A percentile compares a stretch with the other conserved stretches of the same genome.
Conservation (phyloP, 2,113 vertebrate species). For the Myrmecophaga tridactyla region DNA sequence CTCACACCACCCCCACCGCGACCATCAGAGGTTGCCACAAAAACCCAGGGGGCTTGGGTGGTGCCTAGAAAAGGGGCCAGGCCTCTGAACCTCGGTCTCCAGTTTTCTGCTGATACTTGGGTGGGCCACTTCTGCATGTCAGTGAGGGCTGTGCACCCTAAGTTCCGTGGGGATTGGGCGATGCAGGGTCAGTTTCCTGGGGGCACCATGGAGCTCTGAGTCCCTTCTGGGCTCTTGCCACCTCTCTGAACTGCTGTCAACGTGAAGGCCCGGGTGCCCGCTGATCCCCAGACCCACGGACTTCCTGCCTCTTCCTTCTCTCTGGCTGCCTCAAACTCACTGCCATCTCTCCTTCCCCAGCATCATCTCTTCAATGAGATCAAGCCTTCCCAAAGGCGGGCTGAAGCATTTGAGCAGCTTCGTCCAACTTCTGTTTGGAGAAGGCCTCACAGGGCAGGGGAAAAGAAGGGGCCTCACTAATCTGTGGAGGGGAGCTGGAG, state of each 20-base stretch:
- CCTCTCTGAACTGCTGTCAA: not conserved
- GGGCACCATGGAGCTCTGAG: not conserved
- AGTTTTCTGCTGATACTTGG: not conserved
- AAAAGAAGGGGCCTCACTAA: not conserved
- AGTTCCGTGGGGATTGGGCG: accelerated
- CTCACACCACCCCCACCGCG: no score
- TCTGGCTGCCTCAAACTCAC: not conserved
- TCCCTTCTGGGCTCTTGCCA: not conserved
- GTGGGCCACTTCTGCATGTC: accelerated
- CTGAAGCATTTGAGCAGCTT: not conserved
- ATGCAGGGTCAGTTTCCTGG: not conserved
- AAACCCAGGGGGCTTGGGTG: not conserved
- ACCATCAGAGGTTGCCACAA: not conserved
- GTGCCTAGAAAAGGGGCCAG: not conserved
- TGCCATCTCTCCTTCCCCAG: not conserved
- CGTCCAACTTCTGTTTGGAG: not conserved
- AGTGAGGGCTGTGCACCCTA: not conserved
- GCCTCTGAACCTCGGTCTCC: not conserved
- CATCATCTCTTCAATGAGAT: not conserved
- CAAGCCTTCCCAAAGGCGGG: not conserved
- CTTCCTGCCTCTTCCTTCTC: not conserved
- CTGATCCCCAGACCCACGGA: accelerated
- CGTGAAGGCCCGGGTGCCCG: not conserved
- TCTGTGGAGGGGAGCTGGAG: not conserved
- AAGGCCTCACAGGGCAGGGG: not conserved